Conservation (phyloP, 2,797 vertebrate genomes). For the Esox lucius region DNA sequence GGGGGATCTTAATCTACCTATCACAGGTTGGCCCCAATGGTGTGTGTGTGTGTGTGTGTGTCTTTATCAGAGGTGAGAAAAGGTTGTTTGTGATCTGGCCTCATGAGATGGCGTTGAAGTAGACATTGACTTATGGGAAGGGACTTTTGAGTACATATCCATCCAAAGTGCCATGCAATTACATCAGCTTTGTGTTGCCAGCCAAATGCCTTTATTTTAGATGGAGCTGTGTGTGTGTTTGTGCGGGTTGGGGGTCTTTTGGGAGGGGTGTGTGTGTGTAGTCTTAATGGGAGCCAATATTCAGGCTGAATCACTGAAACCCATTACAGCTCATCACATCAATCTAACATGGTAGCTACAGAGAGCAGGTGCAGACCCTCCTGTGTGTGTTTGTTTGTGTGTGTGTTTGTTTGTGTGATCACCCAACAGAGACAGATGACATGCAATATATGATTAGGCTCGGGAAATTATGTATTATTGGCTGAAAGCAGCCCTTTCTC, state of each 20-base stretch:
- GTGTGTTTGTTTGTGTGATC: neutral
- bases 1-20: conserved; percentile 39
- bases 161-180: conserved; percentile 34
- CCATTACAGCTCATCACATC: conserved; percentile 22
- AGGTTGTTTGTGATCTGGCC: neutral
- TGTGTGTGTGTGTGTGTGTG: conserved; percentile 29
- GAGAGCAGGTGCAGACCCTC: conserved; percentile 27
- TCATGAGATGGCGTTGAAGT: neutral
- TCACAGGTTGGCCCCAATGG: conserved; percentile 26
- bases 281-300: conserved; percentile 13
- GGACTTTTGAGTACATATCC: conserved; percentile 38
- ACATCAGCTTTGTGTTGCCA: conserved; percentile 37
- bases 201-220: conserved; percentile 27
- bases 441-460: neutral
- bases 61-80: neutral
- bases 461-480: conserved; percentile 15
- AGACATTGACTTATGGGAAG: conserved; percentile 36
- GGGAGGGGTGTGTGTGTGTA: no score
- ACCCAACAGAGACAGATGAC: conserved; percentile 5
- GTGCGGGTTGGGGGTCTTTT: no score
- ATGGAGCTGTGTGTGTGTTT: neutral
- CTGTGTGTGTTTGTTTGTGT: neutral
- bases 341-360: conserved; percentile 33
- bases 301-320: conserved; percentile 23
- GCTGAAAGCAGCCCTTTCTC: conserved; percentile 1